Conservation (phyloP, 2,888 invertebrate species). For the Nymphalis c-album region DNA sequence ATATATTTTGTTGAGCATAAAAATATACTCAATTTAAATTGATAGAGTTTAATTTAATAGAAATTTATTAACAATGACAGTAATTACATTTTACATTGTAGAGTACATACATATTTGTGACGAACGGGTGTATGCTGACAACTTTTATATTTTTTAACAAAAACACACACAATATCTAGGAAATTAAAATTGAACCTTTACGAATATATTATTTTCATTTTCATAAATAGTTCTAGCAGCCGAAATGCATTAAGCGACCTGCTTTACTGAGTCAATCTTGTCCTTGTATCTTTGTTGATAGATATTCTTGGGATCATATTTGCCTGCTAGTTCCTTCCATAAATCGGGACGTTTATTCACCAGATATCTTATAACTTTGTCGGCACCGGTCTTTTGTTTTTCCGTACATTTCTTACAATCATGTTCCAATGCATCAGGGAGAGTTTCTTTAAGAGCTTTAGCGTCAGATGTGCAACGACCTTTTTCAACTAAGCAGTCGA, state of each 20-base stretch:
- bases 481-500: slow-evolving; percentile 84
- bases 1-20: neutral
- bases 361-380: slow-evolving; percentile 85
- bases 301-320: slow-evolving; percentile 86
- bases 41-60: neutral
- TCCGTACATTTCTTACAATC: slow-evolving; percentile 76
- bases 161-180: too few species aligned
- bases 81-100: neutral
- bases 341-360: slow-evolving; percentile 85
- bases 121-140: too few species aligned
- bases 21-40: too few species aligned
- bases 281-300: slow-evolving; percentile 85
- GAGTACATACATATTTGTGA: too few species aligned
- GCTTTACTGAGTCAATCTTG: slow-evolving; percentile 54
- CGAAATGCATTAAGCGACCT: slow-evolving; percentile 44
- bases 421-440: slow-evolving; percentile 87
- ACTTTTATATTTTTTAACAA: too few species aligned
- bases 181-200: too few species aligned
- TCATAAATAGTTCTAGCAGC: neutral
- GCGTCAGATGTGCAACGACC: slow-evolving; percentile 86
- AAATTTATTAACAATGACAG: neutral
- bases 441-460: slow-evolving; percentile 78
- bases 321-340: slow-evolving; percentile 85
- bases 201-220: neutral
- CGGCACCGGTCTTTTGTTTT: slow-evolving; percentile 78